Evolutionary conservation across 2,797 vertebrate species (phyloP).

Genomic region (Petrocephalus schoutedeni): DNA sequence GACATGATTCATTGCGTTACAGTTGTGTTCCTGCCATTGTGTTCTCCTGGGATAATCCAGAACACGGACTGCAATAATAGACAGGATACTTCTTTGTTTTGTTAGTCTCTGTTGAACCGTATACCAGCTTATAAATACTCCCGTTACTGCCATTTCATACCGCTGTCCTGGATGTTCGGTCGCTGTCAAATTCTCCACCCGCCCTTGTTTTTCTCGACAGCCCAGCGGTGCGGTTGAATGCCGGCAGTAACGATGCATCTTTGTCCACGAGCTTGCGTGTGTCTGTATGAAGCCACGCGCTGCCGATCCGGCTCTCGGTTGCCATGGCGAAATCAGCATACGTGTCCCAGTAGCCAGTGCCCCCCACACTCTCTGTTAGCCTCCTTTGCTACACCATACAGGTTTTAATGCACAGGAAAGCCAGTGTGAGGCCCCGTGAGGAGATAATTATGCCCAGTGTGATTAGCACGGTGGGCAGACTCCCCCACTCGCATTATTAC

Average conservation of each 20-base stretch:
- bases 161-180: background rate
- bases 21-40: background rate
- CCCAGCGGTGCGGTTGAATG: background rate
- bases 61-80: background rate
- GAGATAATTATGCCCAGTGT: background rate
- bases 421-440: background rate
- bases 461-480: background rate
- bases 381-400: background rate
- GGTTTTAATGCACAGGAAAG: background rate
- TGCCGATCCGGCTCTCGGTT: background rate
- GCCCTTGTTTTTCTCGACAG: background rate
- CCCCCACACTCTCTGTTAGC: background rate
- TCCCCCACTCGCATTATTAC: background rate
- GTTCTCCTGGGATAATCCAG: background rate
- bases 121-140: background rate
- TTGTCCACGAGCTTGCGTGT: background rate
- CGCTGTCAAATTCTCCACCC: background rate
- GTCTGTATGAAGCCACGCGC: background rate
- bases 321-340: background rate
- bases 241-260: background rate
- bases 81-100: background rate
- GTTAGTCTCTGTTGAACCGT: background rate
- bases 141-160: background rate
- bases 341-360: background rate
- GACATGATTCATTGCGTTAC: background rate